Conservation (phyloP, 2,888 invertebrate genomes). For the Priocnemis perturbator region DNA sequence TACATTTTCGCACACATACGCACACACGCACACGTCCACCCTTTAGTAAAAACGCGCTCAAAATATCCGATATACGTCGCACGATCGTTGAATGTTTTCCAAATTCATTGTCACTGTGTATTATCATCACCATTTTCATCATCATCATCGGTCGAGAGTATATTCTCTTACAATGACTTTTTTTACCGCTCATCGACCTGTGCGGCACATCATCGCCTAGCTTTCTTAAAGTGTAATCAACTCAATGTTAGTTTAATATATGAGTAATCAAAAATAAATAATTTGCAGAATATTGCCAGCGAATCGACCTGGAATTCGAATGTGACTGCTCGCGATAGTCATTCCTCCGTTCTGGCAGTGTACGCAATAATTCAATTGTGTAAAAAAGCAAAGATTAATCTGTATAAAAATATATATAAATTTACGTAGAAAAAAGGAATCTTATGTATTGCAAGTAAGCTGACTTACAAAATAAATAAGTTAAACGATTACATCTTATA, state of each 20-base stretch:
- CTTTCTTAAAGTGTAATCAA: constrained; percentile 34
- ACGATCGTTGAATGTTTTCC: constrained; percentile 35
- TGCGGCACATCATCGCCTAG: constrained; percentile 37
- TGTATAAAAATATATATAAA: constrained; percentile 64
- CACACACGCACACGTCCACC: no score
- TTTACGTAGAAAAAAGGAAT: constrained; percentile 54
- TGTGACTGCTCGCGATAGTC: constrained; percentile 29
- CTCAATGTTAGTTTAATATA: constrained; percentile 38
- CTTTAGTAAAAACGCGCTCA: constrained; percentile 37
- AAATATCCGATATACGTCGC: constrained; percentile 44
- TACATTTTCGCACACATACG: no score
- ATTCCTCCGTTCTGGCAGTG: constrained; percentile 47
- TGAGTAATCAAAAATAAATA: constrained; percentile 60
- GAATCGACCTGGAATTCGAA: constrained; percentile 59
- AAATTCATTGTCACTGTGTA: not conserved
- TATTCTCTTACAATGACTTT: constrained; percentile 26
- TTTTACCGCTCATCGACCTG: constrained; percentile 31
- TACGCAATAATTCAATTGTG: constrained; percentile 42
- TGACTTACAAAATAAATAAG: constrained; percentile 65
- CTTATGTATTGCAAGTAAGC: constrained; percentile 59
- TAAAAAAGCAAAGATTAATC: constrained; percentile 60
- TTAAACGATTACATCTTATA: constrained; percentile 48
- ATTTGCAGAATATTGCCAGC: constrained; percentile 54
- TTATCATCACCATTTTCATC: no score
- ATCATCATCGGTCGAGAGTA: not conserved